These are phyloP conservation scores for Bubo scandiacus DNA, from an alignment of 2,113 vertebrate species.

Conservation along the genomic window DNA sequence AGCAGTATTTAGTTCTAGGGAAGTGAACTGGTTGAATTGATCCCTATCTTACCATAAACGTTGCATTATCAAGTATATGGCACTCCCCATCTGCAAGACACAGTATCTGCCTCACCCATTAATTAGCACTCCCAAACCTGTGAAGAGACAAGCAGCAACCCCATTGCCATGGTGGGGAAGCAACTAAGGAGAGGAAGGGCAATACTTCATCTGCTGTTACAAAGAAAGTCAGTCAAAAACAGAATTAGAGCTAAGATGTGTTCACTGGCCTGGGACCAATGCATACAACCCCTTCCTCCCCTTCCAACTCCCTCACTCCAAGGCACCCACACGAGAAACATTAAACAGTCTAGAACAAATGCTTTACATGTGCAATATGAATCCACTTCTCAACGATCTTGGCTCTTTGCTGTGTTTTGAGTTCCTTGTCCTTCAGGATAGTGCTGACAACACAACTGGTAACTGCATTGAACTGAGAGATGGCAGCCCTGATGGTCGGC, in stretches of 20 bases:
- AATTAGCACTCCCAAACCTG: background rate
- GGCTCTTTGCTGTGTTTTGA: slow-evolving; percentile 86
- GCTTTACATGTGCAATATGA: slow-evolving; percentile 86
- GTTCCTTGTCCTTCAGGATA: slow-evolving; percentile 79
- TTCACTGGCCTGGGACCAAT: background rate
- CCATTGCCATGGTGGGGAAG: background rate
- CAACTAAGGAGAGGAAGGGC: background rate
- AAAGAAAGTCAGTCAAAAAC: background rate
- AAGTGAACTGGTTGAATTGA: background rate
- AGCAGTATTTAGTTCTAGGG: background rate
- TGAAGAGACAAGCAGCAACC: background rate
- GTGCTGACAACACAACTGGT: slow-evolving; percentile 91
- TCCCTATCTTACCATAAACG: background rate
- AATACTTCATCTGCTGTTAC: background rate
- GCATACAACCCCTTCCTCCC: background rate
- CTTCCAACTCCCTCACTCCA: background rate
- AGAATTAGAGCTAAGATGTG: background rate
- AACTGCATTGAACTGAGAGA: slow-evolving; percentile 92
- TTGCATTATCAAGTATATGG: background rate
- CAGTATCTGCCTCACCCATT: background rate
- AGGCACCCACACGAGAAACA: background rate
- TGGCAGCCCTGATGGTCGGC: slow-evolving; percentile 89
- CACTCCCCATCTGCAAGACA: background rate
- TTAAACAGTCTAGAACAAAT: background rate
- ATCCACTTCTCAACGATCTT: slow-evolving; percentile 95